A percentile compares a stretch with the other conserved stretches of the same genome.
phyloP scores from a whole-genome alignment of 2,888 invertebrate species.

The Trichogramma evanescens region DNA sequence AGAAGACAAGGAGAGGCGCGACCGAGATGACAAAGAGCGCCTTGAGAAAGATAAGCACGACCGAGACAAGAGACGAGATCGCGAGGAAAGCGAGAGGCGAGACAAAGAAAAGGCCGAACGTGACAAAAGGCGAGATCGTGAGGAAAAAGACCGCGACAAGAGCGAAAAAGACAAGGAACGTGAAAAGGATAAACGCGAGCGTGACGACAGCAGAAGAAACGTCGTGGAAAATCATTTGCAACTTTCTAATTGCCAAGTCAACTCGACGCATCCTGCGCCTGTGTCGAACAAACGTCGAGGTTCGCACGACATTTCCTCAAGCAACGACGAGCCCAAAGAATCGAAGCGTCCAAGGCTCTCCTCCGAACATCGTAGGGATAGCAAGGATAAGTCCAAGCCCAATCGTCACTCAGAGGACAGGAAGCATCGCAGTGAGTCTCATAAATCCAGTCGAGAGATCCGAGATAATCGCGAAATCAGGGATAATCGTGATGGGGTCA shows the following conservation, averaged over 20 bases:
- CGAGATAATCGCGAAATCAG: conserved; percentile 38
- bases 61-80: conserved; percentile 42
- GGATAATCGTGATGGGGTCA: conserved; percentile 32
- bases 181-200: conserved; percentile 45
- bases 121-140: conserved; percentile 37
- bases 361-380: conserved; percentile 58
- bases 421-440: conserved; percentile 42
- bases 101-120: conserved; percentile 35
- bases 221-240: conserved; percentile 42
- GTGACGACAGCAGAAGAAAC: conserved; percentile 41
- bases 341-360: conserved; percentile 58
- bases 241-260: conserved; percentile 26
- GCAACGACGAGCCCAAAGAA: conserved; percentile 56
- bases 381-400: conserved; percentile 55
- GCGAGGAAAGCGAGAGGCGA: conserved; percentile 46
- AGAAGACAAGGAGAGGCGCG: conserved; percentile 42
- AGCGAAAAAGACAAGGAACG: conserved; percentile 37
- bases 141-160: conserved; percentile 45
- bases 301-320: conserved; percentile 65
- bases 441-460: conserved; percentile 43
- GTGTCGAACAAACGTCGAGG: conserved; percentile 67
- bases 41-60: conserved; percentile 38
- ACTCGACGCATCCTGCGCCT: conserved; percentile 51
- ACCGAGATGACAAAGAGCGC: conserved; percentile 46
- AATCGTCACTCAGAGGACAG: conserved; percentile 44